Base-by-base conservation (phyloP, 2,888 invertebrate species). In the Neuroscelio doddi region DNA sequence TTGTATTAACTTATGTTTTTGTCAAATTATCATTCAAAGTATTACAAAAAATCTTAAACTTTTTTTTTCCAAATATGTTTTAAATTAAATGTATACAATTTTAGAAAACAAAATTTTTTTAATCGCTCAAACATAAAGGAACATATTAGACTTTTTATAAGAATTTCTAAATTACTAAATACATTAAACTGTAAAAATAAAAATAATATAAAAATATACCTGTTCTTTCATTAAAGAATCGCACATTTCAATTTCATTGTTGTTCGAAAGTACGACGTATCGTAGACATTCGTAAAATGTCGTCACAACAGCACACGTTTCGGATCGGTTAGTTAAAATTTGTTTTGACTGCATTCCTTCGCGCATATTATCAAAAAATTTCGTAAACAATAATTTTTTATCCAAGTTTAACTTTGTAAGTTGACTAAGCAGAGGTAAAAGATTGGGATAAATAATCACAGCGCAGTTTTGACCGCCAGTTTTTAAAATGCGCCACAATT, bases 391-490 rank as follows among this genome's bases (percentile, higher is more conserved):
- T 3, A 57, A 57, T 12, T 86, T 84, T 21, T 85, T 83, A 16
- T 86, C 85, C 42, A 87, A 81, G 50, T 87, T 73, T 16, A 87
- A 85, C 12, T 85, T 82, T 3, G 92, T 91, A 71, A 94, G 85
- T 73, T 89, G 87, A 1, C 93, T 92, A 42, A 96, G 79, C 63
- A 96, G 86, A 7, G 94, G 94, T 52, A 95, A 85, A 53, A 96
- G 82, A 82, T 92, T 90, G 14, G 92, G 92, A 61, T 90, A 91
- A 71, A 95, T 88, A 4, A 89, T 87, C 47, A 87, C 85, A 5
- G 94, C 93, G 83, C 91, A 93, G 17, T 93, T 93, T 85, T 92
- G 89, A 0, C 93, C 95, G 45, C 92, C 94, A 75, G 88, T 88
- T 66, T 88, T 88, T 34, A 94, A 80, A 32, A 92, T 85, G 42